phyloP scores from a whole-genome alignment of 1,140 invertebrate species.

The Magallana angulata region DNA sequence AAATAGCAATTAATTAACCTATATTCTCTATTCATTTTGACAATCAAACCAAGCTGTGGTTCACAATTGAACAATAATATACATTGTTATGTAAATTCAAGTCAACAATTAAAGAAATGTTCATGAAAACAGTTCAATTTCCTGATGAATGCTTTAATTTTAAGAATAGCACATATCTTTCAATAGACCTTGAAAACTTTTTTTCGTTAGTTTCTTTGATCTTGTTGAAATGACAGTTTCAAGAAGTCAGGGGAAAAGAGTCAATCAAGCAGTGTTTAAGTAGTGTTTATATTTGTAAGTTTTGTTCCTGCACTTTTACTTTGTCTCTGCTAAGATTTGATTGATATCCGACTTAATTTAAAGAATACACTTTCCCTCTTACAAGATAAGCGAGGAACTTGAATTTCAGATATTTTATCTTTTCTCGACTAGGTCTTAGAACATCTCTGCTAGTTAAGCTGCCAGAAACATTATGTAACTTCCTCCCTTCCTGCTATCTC shows the following conservation, averaged over 20 bases:
- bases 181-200: no score
- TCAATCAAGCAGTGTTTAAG: neutral
- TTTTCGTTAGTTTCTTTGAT: no score
- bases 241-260: neutral
- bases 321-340: neutral
- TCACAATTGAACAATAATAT: no score
- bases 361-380: neutral
- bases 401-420: conserved; percentile 22
- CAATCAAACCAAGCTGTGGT: no score
- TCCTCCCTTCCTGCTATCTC: neutral
- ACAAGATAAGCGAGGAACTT: conserved; percentile 11
- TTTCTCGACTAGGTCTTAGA: neutral
- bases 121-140: no score
- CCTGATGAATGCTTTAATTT: no score
- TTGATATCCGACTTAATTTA: neutral
- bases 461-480: conserved; percentile 24
- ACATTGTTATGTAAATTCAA: no score
- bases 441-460: neutral
- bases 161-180: no score
- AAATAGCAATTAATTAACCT: no score
- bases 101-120: no score
- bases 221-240: no score
- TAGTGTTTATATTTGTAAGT: neutral
- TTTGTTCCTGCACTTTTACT: neutral
- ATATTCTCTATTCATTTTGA: no score